Evolutionary conservation across 2,797 vertebrate species (phyloP), one percentile per base, ranked within the genome.

Genomic region (Austrolebias charrua): DNA sequence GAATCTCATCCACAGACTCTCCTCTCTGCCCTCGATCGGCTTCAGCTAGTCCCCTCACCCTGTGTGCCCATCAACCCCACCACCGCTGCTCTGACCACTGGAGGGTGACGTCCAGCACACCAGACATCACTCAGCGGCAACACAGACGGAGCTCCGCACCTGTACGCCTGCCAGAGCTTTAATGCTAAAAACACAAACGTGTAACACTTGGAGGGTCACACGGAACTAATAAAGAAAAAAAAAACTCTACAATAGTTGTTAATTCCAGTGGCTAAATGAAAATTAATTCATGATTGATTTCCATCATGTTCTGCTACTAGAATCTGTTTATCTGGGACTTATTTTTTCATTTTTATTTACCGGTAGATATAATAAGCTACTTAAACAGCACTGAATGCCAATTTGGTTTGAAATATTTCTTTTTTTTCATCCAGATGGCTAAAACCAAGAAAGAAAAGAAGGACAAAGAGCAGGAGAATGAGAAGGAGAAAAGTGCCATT

Each of bases 371-470:
- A 18, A 31, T 1, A 29, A 0, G 1, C 0, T 3, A 33, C 28
- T 35, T 20, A 2, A 47, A 11, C 0, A 11, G 3, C 9, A 55
- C 1, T 14, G 1, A 63, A 47, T 43, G 1, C 16, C 16, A 4
- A 28, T 60, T 54, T 52, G n/a, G 13, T 43, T 35, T 13, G 0
- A n/a, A 38, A 48, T 58, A 2, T 16, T 43, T 56, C 16, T 59
- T 2, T 45, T 60, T 13, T 67, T 11, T 40, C 38, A 40, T 13
- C 11, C 82, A 94, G 93, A 84, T 92, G 76, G 91, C 91, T 60
- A 93, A 96, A 88, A 94, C 93, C 83, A 98, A 95, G 84, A 98
- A 98, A 76, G 95, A 97, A 81, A 99, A 98, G 90, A 96, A 93
- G 71, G 96, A 98, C 87, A 99, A 99, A 75, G 96, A 99, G 47